Evolutionary conservation across 2,888 invertebrate genomes (phyloP).

Genomic region (Ichneumoninae sp.): DNA sequence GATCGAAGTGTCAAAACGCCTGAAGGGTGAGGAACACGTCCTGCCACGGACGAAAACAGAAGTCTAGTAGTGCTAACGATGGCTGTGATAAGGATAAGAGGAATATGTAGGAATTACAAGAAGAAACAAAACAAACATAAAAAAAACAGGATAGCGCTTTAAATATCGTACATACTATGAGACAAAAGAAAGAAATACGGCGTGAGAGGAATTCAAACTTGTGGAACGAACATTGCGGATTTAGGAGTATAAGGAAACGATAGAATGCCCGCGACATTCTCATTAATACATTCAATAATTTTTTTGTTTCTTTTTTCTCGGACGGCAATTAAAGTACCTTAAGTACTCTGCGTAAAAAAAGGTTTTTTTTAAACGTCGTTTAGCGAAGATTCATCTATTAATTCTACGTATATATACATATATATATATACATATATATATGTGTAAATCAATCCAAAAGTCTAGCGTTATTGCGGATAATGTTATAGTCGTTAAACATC

Average conservation of each 20-base stretch:
- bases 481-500: constrained; percentile 58
- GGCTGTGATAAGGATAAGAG: constrained; percentile 80
- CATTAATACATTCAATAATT: constrained; percentile 67
- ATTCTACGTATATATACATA: constrained; percentile 56
- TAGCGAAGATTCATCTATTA: constrained; percentile 40
- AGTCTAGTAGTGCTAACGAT: constrained; percentile 78
- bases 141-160: constrained; percentile 49
- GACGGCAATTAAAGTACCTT: constrained; percentile 22
- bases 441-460: constrained; percentile 17
- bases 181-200: constrained; percentile 7
- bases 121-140: constrained; percentile 33
- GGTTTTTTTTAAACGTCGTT: constrained; percentile 30
- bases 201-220: constrained; percentile 27
- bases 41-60: constrained; percentile 53
- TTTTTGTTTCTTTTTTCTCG: constrained; percentile 26
- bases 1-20: constrained; percentile 71
- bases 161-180: constrained; percentile 13
- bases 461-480: constrained; percentile 31
- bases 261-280: constrained; percentile 70
- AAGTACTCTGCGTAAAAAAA: constrained; percentile 12
- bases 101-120: constrained; percentile 52
- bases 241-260: constrained; percentile 28
- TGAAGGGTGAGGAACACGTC: constrained; percentile 61
- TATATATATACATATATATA: constrained; percentile 54
- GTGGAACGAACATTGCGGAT: constrained; percentile 15